Conservation (phyloP, 2,113 vertebrate species). For the Scatophagus argus region DNA sequence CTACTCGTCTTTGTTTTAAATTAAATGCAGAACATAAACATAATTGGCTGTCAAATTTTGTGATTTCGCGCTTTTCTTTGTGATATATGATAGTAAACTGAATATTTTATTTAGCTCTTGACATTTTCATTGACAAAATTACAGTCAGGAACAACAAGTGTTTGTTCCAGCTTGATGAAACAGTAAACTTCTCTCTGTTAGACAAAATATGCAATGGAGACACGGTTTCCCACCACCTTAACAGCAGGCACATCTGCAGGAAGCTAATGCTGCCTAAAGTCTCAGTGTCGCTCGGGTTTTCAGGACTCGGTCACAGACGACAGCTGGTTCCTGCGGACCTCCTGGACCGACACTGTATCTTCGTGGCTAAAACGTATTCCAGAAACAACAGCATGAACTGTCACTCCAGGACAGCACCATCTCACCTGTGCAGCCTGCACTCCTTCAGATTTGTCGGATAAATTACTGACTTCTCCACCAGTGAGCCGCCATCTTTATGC, state of each 20-base stretch:
- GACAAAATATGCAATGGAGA: neutral
- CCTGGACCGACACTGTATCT: neutral
- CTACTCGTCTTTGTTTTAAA: too few species aligned
- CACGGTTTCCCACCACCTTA: neutral
- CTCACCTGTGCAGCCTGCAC: neutral
- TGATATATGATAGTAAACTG: neutral
- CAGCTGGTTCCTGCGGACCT: neutral
- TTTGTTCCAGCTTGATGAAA: neutral
- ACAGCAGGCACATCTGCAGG: too few species aligned
- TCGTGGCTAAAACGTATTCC: neutral
- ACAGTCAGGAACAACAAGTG: neutral
- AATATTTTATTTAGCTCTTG: neutral
- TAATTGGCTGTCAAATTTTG: neutral
- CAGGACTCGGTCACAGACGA: neutral
- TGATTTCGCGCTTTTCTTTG: neutral
- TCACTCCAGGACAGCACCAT: neutral
- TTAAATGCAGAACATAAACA: too few species aligned
- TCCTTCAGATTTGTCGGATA: slow-evolving; percentile 1
- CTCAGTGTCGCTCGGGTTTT: neutral
- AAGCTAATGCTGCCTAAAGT: neutral
- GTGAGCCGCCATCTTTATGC: neutral
- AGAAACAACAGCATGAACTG: neutral
- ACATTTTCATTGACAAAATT: neutral
- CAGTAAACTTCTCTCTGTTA: too few species aligned
- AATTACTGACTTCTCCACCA: neutral